phyloP scores from a whole-genome alignment of 1,140 invertebrate species.

The Bombus fervidus region DNA sequence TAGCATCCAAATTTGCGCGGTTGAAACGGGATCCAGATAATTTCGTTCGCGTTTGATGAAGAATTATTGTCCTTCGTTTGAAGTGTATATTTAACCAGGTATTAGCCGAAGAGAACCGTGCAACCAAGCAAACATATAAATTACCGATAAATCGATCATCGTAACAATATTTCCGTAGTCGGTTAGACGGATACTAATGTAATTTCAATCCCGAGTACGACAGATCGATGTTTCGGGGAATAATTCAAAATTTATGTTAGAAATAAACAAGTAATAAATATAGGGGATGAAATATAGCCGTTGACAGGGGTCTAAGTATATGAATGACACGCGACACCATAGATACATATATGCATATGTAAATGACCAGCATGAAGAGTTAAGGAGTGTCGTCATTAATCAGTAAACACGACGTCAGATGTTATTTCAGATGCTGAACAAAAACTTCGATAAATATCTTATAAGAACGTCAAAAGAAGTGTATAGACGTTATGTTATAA shows the following conservation, averaged over 20 bases:
- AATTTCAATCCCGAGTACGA: background rate
- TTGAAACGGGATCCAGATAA: conserved; percentile 36
- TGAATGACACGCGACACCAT: background rate
- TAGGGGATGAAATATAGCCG: background rate
- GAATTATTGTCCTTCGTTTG: conserved; percentile 28
- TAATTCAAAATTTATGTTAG: background rate
- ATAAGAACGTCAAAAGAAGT: background rate
- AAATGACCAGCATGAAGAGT: background rate
- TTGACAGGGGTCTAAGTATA: background rate
- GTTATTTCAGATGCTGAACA: background rate
- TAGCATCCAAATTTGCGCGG: conserved; percentile 40
- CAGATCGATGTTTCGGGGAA: background rate
- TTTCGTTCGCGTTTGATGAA: conserved; percentile 25
- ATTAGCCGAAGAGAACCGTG: background rate
- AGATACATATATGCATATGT: background rate
- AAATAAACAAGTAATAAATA: background rate
- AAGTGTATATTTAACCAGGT: conserved; percentile 29
- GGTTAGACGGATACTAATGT: no score
- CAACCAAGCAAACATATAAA: conserved; percentile 11
- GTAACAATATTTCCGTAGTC: background rate
- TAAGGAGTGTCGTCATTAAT: background rate
- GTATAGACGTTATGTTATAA: background rate
- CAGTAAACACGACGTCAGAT: background rate
- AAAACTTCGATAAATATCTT: background rate
- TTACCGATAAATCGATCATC: background rate